These are phyloP conservation scores for Bombus turneri DNA, from an alignment of 1,140 invertebrate species.

Conservation along the genomic window DNA sequence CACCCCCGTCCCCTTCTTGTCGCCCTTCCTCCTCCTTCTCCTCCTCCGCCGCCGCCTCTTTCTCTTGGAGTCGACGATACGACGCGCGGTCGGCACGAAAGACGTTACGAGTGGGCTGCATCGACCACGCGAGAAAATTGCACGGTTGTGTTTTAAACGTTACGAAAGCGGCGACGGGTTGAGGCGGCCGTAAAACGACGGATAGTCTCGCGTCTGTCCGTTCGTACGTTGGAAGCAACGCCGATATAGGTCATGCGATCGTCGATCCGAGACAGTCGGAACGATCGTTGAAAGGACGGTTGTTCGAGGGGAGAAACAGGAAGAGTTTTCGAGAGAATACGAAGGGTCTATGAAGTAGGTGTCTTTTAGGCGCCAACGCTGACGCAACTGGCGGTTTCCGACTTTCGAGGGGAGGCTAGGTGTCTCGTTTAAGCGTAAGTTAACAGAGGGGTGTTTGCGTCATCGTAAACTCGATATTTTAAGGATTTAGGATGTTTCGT, in stretches of 20 bases:
- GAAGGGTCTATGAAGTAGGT: background rate
- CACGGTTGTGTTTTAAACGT: slow-evolving; percentile 65
- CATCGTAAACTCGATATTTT: background rate
- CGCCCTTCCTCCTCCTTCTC: background rate
- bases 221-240: background rate
- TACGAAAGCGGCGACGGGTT: slow-evolving; percentile 29
- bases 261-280: background rate
- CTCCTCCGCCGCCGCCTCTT: slow-evolving; percentile 22
- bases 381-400: background rate
- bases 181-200: slow-evolving; percentile 23
- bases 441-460: background rate
- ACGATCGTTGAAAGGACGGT: background rate
- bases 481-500: too few relatives aligned
- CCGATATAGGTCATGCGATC: slow-evolving; percentile 37
- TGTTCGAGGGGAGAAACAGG: too few relatives aligned
- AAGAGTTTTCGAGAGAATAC: background rate
- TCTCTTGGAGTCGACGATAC: slow-evolving; percentile 50
- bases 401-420: background rate
- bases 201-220: background rate
- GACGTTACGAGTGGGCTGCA: slow-evolving; percentile 62
- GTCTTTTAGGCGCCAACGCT: background rate
- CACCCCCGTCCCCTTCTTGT: background rate
- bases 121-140: slow-evolving; percentile 70
- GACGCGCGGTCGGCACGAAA: slow-evolving; percentile 60
- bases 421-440: background rate